These are phyloP conservation scores for Athene noctua DNA, from an alignment of 2,113 vertebrate genomes.

Conservation along the genomic window DNA sequence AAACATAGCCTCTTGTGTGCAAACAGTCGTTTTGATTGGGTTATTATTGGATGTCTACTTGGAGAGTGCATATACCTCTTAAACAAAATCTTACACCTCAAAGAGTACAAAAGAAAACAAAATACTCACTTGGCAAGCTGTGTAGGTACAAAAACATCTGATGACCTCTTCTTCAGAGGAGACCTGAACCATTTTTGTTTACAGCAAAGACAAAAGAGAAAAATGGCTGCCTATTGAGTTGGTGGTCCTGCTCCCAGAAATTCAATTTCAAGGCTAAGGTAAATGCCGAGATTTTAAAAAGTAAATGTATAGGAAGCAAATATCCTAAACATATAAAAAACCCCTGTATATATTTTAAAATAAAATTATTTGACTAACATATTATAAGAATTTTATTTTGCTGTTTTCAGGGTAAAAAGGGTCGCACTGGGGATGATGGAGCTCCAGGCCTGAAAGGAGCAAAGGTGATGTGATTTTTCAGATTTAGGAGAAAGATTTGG, in stretches of 20 bases:
- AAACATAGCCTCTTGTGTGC: not conserved
- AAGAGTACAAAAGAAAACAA: not conserved
- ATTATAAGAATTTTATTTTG: not conserved
- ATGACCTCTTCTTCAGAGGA: not conserved
- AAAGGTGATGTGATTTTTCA: conserved; percentile 75
- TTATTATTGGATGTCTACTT: not conserved
- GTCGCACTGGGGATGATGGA: conserved; percentile 84
- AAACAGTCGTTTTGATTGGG: not conserved
- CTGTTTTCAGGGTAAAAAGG: conserved; percentile 85
- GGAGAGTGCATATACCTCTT: not conserved
- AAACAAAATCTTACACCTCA: not conserved
- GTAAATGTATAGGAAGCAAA: not conserved
- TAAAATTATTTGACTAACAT: not conserved
- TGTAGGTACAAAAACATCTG: not conserved
- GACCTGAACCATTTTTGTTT: not conserved
- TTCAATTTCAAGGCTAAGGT: conserved; percentile 29
- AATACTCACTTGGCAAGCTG: not conserved
- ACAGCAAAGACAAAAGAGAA: not conserved
- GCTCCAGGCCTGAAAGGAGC: conserved; percentile 79
- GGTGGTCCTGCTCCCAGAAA: conserved; percentile 41
- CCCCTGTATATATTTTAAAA: not conserved
- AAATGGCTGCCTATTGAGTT: not conserved
- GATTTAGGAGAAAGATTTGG: not conserved
- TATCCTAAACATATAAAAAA: not conserved
- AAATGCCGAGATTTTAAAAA: conserved; percentile 67